phyloP scores from a whole-genome alignment of 2,113 vertebrate genomes.

The Centropus unirufus region DNA sequence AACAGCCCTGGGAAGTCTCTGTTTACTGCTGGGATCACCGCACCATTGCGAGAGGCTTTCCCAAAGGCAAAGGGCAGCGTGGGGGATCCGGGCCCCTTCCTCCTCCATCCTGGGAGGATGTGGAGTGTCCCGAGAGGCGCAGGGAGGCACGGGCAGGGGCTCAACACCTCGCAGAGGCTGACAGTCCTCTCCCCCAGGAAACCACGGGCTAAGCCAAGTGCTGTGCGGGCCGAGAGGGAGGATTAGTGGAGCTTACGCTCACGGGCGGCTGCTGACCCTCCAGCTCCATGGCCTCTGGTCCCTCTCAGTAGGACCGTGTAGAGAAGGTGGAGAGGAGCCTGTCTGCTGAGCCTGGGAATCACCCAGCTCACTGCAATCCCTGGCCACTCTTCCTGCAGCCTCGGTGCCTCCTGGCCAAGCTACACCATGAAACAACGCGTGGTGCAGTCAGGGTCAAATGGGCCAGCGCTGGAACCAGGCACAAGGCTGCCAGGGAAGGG shows the following conservation, averaged over 20 bases:
- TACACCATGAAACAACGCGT: accelerated
- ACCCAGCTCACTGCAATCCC: background rate
- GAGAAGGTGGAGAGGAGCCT: background rate
- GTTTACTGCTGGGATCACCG: background rate
- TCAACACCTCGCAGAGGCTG: background rate
- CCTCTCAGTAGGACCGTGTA: background rate
- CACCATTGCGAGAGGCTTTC: background rate
- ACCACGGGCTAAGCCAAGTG: accelerated
- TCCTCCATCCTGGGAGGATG: background rate
- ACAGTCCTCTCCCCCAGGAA: background rate
- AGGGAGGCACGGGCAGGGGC: accelerated
- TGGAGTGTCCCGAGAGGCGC: background rate
- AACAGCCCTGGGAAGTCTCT: background rate
- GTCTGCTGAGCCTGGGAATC: background rate
- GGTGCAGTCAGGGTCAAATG: accelerated
- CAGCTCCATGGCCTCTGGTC: background rate
- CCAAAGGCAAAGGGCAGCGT: accelerated
- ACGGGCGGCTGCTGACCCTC: accelerated
- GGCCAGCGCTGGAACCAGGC: accelerated
- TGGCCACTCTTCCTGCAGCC: background rate
- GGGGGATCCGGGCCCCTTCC: background rate
- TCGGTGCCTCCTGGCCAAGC: accelerated
- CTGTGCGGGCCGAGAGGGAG: background rate
- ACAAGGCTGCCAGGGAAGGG: background rate
- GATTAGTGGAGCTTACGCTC: background rate